Evolutionary conservation across 2,888 invertebrate species (phyloP).

Genomic region (Fissipunctia ypsillon): DNA sequence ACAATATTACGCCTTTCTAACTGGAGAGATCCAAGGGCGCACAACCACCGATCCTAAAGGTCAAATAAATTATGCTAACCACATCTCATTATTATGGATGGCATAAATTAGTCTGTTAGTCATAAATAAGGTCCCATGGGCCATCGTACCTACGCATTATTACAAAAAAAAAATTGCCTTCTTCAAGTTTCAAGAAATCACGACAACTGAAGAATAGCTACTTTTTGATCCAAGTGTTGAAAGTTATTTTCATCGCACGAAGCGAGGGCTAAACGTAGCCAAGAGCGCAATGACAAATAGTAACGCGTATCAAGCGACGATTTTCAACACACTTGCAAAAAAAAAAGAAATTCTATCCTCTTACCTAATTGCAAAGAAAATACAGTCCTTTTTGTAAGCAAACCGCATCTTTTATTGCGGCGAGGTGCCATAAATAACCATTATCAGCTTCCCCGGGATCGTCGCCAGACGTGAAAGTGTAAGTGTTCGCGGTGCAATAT

Average conservation of each 20-base stretch:
- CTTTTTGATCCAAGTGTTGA: not conserved
- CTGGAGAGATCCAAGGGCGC: not conserved
- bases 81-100: not conserved
- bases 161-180: not conserved
- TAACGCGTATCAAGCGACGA: too few species aligned
- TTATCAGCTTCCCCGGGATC: slow-evolving; percentile 47
- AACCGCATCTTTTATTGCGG: slow-evolving; percentile 32
- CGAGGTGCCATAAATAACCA: slow-evolving; percentile 33
- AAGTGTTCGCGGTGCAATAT: slow-evolving; percentile 53
- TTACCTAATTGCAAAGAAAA: slow-evolving; percentile 17
- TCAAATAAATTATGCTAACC: not conserved
- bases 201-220: not conserved
- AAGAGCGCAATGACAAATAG: not conserved
- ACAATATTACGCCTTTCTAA: not conserved
- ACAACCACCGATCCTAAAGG: not conserved
- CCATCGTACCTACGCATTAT: not conserved
- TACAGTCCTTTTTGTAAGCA: slow-evolving; percentile 27
- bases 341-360: not conserved
- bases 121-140: not conserved
- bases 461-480: slow-evolving; percentile 70
- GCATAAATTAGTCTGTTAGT: not conserved
- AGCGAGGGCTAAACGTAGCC: not conserved
- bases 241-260: not conserved
- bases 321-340: not conserved
- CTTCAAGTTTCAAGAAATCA: not conserved